These are phyloP conservation scores for Pangasius djambal DNA, from an alignment of 2,797 vertebrate genomes.

Conservation along the genomic window DNA sequence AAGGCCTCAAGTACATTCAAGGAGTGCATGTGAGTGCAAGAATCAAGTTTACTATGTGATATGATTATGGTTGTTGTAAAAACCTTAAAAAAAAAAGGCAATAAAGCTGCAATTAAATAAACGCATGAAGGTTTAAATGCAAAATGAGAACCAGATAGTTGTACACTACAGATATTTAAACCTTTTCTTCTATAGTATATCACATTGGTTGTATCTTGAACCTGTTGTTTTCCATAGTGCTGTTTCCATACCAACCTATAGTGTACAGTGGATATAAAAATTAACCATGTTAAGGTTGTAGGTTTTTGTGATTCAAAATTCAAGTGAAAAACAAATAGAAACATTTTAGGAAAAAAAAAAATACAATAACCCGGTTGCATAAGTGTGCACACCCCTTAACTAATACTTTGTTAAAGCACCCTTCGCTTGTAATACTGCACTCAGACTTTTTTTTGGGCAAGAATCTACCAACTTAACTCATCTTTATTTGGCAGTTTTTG, in stretches of 20 bases:
- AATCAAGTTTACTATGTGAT: not conserved
- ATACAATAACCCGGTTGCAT: not conserved
- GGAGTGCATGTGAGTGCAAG: not conserved
- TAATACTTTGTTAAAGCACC: not conserved
- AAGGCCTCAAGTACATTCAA: conserved; percentile 1
- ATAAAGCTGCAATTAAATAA: conserved; percentile 1
- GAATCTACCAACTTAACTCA: not conserved
- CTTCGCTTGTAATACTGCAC: not conserved
- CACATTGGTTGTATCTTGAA: not conserved
- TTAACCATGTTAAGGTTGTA: not conserved
- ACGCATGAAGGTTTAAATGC: not conserved
- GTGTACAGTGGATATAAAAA: not conserved
- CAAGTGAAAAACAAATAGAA: not conserved
- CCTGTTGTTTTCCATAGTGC: not conserved
- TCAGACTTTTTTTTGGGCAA: not conserved
- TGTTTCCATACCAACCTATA: not conserved
- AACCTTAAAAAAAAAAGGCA: not conserved
- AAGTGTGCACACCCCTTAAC: not conserved
- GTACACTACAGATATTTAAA: not conserved
- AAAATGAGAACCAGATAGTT: not conserved
- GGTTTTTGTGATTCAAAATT: not conserved
- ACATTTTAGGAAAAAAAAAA: not conserved
- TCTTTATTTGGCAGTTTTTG: not conserved
- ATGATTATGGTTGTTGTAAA: not conserved
- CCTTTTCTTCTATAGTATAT: too few relatives aligned